These are phyloP conservation scores for Gymnogyps californianus DNA, from an alignment of 2,113 vertebrate species.

Conservation along the genomic window DNA sequence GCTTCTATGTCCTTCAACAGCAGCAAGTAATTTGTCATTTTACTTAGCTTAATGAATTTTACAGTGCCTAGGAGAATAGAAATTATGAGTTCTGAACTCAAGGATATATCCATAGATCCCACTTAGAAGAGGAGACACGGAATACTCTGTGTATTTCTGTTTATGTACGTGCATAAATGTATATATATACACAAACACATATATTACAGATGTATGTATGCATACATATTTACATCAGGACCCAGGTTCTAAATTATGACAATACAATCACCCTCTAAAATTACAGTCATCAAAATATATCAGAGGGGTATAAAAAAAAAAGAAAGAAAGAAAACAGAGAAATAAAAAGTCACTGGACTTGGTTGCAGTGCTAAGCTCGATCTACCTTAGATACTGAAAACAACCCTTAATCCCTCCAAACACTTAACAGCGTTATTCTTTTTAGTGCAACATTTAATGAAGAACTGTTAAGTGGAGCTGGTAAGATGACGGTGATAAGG, in stretches of 20 bases:
- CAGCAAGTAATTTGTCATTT: conserved; percentile 29
- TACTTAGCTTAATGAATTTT: conserved; percentile 48
- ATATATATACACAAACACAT: background rate
- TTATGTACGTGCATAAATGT: background rate
- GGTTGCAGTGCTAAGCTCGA: background rate
- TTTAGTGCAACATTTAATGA: background rate
- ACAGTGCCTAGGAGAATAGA: background rate
- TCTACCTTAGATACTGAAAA: background rate
- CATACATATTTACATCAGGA: background rate
- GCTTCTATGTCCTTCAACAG: background rate
- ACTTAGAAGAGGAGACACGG: background rate
- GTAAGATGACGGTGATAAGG: background rate
- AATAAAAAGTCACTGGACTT: background rate
- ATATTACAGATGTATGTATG: background rate
- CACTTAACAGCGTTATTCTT: background rate
- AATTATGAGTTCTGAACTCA: background rate
- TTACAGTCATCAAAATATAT: background rate
- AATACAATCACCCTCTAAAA: background rate
- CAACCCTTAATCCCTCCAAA: background rate
- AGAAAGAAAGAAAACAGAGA: background rate
- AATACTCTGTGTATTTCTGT: background rate
- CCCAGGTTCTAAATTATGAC: background rate
- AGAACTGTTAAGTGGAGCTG: background rate
- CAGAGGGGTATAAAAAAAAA: background rate
- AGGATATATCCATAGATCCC: background rate